Evolutionary conservation across 2,888 invertebrate genomes (phyloP).

Genomic region (Leucoma salicis): DNA sequence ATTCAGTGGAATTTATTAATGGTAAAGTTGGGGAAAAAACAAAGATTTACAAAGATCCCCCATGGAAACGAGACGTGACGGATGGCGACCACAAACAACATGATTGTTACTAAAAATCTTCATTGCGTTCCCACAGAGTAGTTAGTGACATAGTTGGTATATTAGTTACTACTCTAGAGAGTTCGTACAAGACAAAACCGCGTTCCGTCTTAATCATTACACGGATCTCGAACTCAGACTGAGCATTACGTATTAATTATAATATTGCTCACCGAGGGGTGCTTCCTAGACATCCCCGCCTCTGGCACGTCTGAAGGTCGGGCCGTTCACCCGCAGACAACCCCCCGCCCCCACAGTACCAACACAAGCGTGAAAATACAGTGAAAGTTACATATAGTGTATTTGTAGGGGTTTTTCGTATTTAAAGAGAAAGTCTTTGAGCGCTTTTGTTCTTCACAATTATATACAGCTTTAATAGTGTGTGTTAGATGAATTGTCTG

Average conservation of each 20-base stretch:
- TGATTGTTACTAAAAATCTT: too few species aligned
- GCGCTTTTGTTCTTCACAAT: neutral
- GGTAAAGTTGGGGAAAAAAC: too few species aligned
- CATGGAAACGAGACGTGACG: too few species aligned
- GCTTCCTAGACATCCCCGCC: conserved; percentile 65
- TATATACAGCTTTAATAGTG: neutral
- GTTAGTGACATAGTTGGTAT: too few species aligned
- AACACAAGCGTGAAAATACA: conserved; percentile 2
- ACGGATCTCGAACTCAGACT: conserved; percentile 26
- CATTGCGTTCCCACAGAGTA: too few species aligned
- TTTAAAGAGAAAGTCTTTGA: neutral
- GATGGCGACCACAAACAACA: too few species aligned
- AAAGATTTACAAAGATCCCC: too few species aligned
- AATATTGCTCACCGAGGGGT: conserved; percentile 35
- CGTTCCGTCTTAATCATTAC: conserved; percentile 13
- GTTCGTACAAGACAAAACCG: neutral
- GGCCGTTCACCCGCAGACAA: conserved; percentile 63
- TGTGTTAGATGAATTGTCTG: neutral
- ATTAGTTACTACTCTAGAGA: too few species aligned
- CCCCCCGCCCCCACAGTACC: conserved; percentile 28
- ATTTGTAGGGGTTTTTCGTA: neutral
- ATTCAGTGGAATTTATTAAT: too few species aligned
- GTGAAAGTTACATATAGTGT: neutral
- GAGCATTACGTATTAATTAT: conserved; percentile 41
- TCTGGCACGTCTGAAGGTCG: conserved; percentile 73